Conservation (phyloP, 2,113 vertebrate species). For the Bucco capensis region DNA sequence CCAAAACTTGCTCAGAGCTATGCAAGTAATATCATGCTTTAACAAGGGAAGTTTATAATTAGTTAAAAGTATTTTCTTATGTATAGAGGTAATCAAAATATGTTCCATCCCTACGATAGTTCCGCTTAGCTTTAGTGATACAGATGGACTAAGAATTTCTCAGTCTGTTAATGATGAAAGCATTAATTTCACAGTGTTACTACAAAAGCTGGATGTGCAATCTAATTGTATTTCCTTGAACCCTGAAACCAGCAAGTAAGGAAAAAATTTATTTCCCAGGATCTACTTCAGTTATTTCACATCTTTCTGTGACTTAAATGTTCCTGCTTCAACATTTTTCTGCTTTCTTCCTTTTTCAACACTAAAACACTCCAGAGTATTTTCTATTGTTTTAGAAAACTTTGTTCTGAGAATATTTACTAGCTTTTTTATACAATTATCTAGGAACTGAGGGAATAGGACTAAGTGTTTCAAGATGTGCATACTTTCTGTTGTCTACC, state of each 20-base stretch:
- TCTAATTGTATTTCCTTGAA: neutral
- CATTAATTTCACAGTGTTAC: neutral
- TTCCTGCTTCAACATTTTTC: neutral
- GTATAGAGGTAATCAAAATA: neutral
- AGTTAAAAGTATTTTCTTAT: neutral
- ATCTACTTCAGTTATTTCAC: neutral
- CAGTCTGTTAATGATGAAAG: neutral
- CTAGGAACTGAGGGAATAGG: neutral
- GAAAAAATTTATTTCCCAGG: neutral
- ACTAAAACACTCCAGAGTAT: neutral
- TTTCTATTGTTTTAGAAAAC: neutral
- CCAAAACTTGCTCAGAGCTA: neutral
- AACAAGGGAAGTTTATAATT: neutral
- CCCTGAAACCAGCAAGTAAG: neutral
- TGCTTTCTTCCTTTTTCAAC: neutral
- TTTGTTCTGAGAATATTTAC: neutral
- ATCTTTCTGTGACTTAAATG: neutral
- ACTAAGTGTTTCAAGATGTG: neutral
- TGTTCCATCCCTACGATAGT: neutral
- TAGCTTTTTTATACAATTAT: neutral
- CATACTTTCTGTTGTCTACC: neutral
- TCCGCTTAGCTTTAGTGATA: neutral
- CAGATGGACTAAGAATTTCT: neutral
- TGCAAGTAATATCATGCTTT: neutral
- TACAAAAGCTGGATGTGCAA: neutral